Conservation (phyloP, 2,888 invertebrate genomes). For the Theretra japonica region DNA sequence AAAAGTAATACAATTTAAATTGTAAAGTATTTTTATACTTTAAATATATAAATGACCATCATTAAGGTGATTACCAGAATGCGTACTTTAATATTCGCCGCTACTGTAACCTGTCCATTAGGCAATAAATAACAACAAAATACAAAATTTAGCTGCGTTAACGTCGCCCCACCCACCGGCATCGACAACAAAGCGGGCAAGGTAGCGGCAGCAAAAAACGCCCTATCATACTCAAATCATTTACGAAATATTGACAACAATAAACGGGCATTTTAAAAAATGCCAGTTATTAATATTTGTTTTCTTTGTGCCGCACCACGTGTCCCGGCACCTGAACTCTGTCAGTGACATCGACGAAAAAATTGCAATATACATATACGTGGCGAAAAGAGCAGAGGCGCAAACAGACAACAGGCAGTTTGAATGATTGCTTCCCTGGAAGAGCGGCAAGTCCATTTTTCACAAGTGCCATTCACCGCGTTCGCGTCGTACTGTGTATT, state of each 20-base stretch:
- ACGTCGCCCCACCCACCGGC: slow-evolving; percentile 65
- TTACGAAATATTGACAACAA: slow-evolving; percentile 85
- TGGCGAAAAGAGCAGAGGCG: slow-evolving; percentile 81
- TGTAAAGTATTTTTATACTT: background rate
- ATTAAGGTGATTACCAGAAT: slow-evolving; percentile 9
- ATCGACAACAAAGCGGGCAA: slow-evolving; percentile 64
- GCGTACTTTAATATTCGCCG: slow-evolving; percentile 41
- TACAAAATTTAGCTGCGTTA: slow-evolving; percentile 67
- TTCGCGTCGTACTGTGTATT: slow-evolving; percentile 80
- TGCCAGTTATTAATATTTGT: slow-evolving; percentile 83
- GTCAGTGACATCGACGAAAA: slow-evolving; percentile 79
- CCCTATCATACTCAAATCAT: slow-evolving; percentile 82
- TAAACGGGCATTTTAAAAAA: slow-evolving; percentile 83
- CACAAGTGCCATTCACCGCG: slow-evolving; percentile 85
- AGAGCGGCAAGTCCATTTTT: slow-evolving; percentile 85
- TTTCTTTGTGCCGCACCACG: slow-evolving; percentile 82
- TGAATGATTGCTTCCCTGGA: slow-evolving; percentile 85
- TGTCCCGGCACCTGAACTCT: slow-evolving; percentile 83
- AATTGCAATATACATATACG: slow-evolving; percentile 74
- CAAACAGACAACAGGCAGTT: slow-evolving; percentile 84
- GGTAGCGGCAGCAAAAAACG: slow-evolving; percentile 71
- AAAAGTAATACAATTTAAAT: too few relatives aligned
- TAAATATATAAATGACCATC: background rate
- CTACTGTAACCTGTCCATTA: slow-evolving; percentile 78
- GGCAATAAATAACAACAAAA: slow-evolving; percentile 77